A percentile compares a stretch with the other conserved stretches of the same genome.
Conservation (phyloP, 2,113 vertebrate species). For the Oenanthe melanoleuca region DNA sequence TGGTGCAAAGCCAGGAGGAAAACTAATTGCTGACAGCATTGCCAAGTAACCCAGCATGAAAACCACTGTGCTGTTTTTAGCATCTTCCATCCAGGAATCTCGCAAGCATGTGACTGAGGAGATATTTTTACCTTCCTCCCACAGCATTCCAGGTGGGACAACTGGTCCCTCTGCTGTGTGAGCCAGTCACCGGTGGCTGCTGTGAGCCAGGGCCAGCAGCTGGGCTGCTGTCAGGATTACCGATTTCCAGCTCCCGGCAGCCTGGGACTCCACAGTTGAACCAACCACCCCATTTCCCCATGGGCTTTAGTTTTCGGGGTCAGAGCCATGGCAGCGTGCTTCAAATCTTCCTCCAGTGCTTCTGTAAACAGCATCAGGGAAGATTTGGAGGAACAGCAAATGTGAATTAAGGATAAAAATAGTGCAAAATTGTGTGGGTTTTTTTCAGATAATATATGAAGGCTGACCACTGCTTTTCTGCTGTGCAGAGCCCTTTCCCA, state of each 20-base stretch:
- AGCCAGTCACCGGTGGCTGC: not conserved
- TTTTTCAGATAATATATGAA: not conserved
- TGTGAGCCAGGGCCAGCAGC: not conserved
- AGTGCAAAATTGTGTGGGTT: fast-evolving
- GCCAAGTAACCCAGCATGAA: not conserved
- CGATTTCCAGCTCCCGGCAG: fast-evolving
- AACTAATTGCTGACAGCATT: not conserved
- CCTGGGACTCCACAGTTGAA: fast-evolving
- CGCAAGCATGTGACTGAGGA: not conserved
- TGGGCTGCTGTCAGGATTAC: fast-evolving
- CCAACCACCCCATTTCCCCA: not conserved
- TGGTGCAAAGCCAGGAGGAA: not conserved
- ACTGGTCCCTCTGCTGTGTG: not conserved
- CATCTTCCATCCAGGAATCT: not conserved
- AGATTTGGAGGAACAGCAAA: not conserved
- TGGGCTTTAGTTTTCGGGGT: fast-evolving
- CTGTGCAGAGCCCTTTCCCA: not conserved
- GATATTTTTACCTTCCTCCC: not conserved
- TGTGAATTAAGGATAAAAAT: not conserved
- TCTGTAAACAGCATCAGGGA: not conserved
- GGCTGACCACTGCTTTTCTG: not conserved
- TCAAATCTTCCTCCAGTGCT: not conserved
- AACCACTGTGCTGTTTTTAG: not conserved
- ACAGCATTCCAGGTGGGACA: not conserved
- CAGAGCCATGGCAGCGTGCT: not conserved